These are phyloP conservation scores for Magallana angulata DNA, from an alignment of 1,140 invertebrate genomes.

Conservation along the genomic window DNA sequence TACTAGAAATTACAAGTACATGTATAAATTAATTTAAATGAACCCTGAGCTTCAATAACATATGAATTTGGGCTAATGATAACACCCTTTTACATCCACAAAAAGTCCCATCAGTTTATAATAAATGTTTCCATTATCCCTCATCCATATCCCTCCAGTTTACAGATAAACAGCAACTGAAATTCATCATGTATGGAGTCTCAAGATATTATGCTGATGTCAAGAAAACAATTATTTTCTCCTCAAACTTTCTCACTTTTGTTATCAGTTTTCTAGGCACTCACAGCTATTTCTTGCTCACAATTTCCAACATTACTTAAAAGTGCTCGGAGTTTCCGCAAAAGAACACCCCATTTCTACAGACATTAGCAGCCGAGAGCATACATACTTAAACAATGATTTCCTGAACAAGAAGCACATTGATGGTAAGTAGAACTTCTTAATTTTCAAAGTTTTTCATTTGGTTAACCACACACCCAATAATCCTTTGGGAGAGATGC, in stretches of 20 bases:
- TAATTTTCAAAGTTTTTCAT: conserved; percentile 5
- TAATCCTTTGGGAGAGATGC: not conserved
- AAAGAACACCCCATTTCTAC: not conserved
- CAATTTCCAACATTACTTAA: not conserved
- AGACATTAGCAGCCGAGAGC: not conserved
- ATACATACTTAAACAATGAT: not conserved
- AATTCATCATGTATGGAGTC: not conserved
- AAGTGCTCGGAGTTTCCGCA: not conserved
- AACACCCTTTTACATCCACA: not conserved
- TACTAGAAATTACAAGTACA: no score
- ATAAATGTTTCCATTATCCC: not conserved
- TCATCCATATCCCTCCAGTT: conserved; percentile 1
- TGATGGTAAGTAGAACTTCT: not conserved
- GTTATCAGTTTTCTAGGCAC: not conserved
- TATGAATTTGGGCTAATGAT: not conserved
- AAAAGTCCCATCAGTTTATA: not conserved
- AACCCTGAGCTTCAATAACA: no score
- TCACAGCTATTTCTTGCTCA: not conserved
- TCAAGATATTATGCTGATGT: not conserved
- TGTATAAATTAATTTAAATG: no score
- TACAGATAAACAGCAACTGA: conserved; percentile 1
- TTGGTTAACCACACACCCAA: not conserved
- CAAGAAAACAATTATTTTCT: conserved; percentile 8
- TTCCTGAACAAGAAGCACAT: not conserved
- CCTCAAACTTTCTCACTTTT: conserved; percentile 22